These are phyloP conservation scores for Diplolepis rosae DNA, from an alignment of 2,888 invertebrate species.

Conservation along the genomic window DNA sequence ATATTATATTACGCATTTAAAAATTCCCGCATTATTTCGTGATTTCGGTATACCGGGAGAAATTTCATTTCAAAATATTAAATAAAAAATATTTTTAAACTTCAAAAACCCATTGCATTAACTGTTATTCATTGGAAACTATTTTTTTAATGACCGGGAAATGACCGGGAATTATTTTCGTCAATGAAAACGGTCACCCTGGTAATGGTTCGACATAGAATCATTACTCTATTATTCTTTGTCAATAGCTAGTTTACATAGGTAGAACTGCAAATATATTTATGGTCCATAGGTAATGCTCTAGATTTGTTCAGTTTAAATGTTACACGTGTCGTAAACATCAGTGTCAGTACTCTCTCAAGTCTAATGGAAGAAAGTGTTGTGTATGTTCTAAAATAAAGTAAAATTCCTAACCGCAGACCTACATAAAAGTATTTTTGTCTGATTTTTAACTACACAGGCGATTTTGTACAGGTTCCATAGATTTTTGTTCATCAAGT, in stretches of 20 bases:
- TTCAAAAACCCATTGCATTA: too few relatives aligned
- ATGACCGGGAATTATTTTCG: too few relatives aligned
- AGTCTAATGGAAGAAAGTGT: conserved; percentile 14
- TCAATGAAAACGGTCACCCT: too few relatives aligned
- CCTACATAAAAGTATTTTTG: conserved; percentile 1
- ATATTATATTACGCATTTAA: too few relatives aligned
- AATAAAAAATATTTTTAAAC: too few relatives aligned
- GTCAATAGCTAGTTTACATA: not conserved
- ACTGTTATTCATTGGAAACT: too few relatives aligned
- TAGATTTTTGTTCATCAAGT: too few relatives aligned
- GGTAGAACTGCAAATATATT: not conserved
- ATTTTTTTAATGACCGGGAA: too few relatives aligned
- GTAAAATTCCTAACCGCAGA: not conserved
- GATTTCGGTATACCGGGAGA: too few relatives aligned
- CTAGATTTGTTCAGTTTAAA: conserved; percentile 15
- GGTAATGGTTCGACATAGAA: not conserved
- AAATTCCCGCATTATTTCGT: too few relatives aligned
- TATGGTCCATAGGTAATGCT: not conserved
- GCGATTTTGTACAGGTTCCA: too few relatives aligned
- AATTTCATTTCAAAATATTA: too few relatives aligned
- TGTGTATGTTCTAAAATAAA: not conserved
- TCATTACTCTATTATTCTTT: not conserved
- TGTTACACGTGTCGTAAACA: conserved; percentile 43
- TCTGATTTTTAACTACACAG: not conserved
- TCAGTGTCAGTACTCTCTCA: conserved; percentile 38